Base-by-base conservation (phyloP, 2,888 invertebrate species). In the Gymnoscelis rufifasciata region DNA sequence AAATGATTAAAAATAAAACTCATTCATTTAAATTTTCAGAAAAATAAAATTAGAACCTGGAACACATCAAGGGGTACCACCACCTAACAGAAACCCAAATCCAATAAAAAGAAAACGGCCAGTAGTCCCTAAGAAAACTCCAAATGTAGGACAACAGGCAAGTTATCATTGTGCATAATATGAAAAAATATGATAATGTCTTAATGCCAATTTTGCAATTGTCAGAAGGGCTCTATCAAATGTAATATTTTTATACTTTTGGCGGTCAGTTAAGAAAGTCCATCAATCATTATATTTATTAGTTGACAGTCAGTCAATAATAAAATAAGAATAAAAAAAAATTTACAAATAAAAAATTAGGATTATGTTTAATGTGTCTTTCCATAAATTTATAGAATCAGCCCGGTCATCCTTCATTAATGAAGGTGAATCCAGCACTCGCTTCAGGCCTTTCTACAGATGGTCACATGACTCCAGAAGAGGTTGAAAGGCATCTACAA, bases 401-500 rank as follows among this genome's bases (percentile, higher is more conserved):
- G 68, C 72, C 82, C 35, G 76, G 78, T 47, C 39, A 43, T 33
- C 80, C 78, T 37, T 83, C 88, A 57, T 65, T 89, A 53, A 79
- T 87, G 2, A 90, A 90, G 57, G 83, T 91, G 47, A 84, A 92
- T 54, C 91, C 92, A 3, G 79, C 75, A 3, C 66, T 83, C 27
- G 83, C 78, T 19, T 74, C 82, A 37, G 77, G 81, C 2, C 54
- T 84, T n/a, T 74, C 83, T 6, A 76, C 86, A 19, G 94, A 94
- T 70, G 94, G 95, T 13, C 95, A 95, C 65, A 94, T 97, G 94
- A 96, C 96, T 6, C 93, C 96, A 0, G 97, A 96, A 68, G 97
- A 97, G 77, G 94, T 97, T 5, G 96, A 97, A 74, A 90, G 96
- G 28, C 97, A 97, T 73, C 83, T 97, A 52, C 96, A 97, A 74